Conservation (phyloP, 23 tunicate genomes). For the Pegea sp. region DNA sequence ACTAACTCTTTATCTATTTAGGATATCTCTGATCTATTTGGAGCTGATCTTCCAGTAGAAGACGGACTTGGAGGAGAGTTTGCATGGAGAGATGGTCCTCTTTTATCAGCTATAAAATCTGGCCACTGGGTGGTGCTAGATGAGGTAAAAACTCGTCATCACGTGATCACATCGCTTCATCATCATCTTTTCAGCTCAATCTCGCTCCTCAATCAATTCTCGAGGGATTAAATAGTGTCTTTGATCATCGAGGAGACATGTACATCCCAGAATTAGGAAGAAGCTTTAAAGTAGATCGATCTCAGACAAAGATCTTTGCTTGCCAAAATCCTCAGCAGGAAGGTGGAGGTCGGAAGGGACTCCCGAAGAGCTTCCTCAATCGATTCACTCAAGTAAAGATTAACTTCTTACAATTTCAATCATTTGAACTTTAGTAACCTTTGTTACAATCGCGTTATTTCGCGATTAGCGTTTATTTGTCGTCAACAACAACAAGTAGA, state of each 20-base stretch:
- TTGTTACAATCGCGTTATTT: too few species aligned
- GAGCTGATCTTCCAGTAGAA: slow-evolving; percentile 91
- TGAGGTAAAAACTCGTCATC: slow-evolving; percentile 19
- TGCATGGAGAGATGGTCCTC: slow-evolving; percentile 93
- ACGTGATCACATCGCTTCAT: not conserved
- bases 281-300: slow-evolving; percentile 27
- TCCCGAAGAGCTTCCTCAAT: slow-evolving; percentile 70
- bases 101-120: slow-evolving; percentile 56
- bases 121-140: slow-evolving; percentile 94
- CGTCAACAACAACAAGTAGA: too few species aligned
- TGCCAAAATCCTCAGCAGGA: slow-evolving; percentile 93
- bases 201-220: slow-evolving; percentile 90
- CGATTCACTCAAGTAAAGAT: slow-evolving; percentile 59
- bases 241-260: slow-evolving; percentile 83
- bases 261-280: slow-evolving; percentile 66
- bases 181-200: slow-evolving; percentile 22
- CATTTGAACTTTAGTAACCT: not conserved
- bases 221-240: slow-evolving; percentile 89
- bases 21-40: slow-evolving; percentile 91
- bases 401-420: not conserved
- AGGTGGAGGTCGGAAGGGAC: slow-evolving; percentile 96
- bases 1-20: slow-evolving; percentile 3
- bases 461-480: too few species aligned
- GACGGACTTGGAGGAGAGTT: slow-evolving; percentile 78
- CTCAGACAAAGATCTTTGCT: slow-evolving; percentile 71